These are phyloP conservation scores for Orientallactaga sibirica DNA, from an alignment of 2,797 vertebrate genomes.

Conservation along the genomic window DNA sequence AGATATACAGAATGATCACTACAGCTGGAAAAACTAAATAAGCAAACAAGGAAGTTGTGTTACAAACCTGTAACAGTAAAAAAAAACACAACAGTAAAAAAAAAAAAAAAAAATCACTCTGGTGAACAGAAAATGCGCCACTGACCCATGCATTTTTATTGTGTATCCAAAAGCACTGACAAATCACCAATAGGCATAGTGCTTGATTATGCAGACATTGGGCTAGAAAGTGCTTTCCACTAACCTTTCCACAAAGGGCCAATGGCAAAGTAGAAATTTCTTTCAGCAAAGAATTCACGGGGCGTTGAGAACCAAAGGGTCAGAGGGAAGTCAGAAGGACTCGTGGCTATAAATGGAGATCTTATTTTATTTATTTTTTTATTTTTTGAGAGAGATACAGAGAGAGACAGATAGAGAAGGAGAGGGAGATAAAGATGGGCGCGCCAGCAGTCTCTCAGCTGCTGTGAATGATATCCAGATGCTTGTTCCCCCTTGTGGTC, in stretches of 20 bases:
- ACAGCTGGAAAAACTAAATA: slow-evolving; percentile 10
- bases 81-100: slow-evolving; percentile 30
- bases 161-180: slow-evolving; percentile 26
- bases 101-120: slow-evolving; percentile 25
- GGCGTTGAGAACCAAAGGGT: slow-evolving; percentile 60
- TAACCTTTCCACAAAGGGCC: slow-evolving; percentile 43
- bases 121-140: slow-evolving; percentile 24
- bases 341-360: slow-evolving; percentile 53
- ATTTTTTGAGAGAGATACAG: no score
- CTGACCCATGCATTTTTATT: not conserved
- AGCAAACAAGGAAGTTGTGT: not conserved
- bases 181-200: slow-evolving; percentile 32
- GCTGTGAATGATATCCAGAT: no score
- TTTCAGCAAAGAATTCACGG: slow-evolving; percentile 48
- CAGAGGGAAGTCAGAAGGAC: slow-evolving; percentile 15
- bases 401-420: no score
- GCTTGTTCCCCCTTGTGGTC: no score
- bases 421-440: no score
- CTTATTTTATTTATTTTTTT: not conserved
- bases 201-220: slow-evolving; percentile 24
- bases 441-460: no score
- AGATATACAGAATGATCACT: not conserved
- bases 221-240: not conserved
- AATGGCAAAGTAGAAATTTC: slow-evolving; percentile 30
- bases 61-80: no score